Evolutionary conservation across 2,797 vertebrate species (phyloP).

Genomic region (Tragopan temminckii): DNA sequence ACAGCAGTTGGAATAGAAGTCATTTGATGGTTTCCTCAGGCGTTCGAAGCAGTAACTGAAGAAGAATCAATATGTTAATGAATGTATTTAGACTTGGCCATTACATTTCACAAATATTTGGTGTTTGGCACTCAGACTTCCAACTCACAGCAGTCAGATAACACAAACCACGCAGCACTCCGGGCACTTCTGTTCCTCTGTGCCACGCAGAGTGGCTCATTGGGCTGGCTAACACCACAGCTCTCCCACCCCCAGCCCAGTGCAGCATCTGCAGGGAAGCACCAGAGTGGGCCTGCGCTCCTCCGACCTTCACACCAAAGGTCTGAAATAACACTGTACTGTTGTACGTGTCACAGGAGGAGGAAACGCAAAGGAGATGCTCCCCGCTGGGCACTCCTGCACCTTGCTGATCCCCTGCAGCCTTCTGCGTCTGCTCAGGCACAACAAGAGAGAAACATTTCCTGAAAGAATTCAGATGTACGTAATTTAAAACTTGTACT

Average conservation of each 20-base stretch:
- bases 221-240: too few species aligned
- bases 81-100: conserved; percentile 34
- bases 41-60: background rate
- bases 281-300: background rate
- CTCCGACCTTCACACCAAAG: background rate
- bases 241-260: too few species aligned
- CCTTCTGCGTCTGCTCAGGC: background rate
- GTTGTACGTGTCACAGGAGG: background rate
- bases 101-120: conserved; percentile 44
- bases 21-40: conserved; percentile 40
- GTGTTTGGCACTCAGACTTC: background rate
- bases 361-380: background rate
- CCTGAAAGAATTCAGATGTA: background rate
- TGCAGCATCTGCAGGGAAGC: background rate
- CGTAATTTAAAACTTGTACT: too few species aligned
- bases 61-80: conserved; percentile 45
- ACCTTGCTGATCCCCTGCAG: background rate
- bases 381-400: background rate
- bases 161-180: background rate
- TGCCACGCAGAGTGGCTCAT: background rate
- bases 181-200: background rate
- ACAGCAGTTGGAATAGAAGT: background rate
- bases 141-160: background rate
- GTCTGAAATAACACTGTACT: background rate
- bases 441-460: background rate